Evolutionary conservation across 2,113 vertebrate genomes (phyloP).

Genomic region (Cryptotis parvus): DNA sequence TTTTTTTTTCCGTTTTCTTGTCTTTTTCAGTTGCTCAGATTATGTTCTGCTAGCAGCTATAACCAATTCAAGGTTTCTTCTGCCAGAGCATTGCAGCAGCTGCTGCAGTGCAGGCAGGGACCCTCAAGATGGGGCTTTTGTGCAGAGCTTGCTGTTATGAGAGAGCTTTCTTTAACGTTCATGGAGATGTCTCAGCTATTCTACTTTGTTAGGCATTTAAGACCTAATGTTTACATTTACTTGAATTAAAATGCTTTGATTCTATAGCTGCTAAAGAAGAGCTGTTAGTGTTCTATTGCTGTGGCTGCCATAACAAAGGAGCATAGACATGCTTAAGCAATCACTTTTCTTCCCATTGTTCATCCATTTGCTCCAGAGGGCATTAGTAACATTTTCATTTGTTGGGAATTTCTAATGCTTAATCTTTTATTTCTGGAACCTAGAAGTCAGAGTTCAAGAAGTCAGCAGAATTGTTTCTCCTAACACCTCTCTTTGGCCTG

Average conservation of each 20-base stretch:
- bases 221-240: background rate
- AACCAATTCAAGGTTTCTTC: conserved; percentile 30
- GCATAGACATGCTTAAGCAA: background rate
- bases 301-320: background rate
- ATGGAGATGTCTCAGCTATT: conserved; percentile 31
- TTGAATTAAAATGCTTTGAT: background rate
- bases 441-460: background rate
- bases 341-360: too few species aligned
- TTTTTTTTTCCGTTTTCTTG: too few species aligned
- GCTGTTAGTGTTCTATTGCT: background rate
- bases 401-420: background rate
- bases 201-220: conserved; percentile 4
- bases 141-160: background rate
- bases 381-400: too few species aligned
- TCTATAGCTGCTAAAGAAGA: background rate
- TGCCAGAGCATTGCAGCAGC: background rate
- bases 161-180: background rate
- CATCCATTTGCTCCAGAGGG: too few species aligned
- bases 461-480: background rate
- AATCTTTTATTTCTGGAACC: conserved; percentile 15
- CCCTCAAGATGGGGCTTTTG: background rate
- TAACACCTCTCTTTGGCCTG: background rate
- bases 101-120: background rate
- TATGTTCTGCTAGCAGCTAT: background rate
- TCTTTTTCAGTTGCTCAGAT: background rate